Evolutionary conservation across 1,140 invertebrate species (phyloP), one percentile per base, ranked within the genome.

Genomic region (Drosophila navojoa): DNA sequence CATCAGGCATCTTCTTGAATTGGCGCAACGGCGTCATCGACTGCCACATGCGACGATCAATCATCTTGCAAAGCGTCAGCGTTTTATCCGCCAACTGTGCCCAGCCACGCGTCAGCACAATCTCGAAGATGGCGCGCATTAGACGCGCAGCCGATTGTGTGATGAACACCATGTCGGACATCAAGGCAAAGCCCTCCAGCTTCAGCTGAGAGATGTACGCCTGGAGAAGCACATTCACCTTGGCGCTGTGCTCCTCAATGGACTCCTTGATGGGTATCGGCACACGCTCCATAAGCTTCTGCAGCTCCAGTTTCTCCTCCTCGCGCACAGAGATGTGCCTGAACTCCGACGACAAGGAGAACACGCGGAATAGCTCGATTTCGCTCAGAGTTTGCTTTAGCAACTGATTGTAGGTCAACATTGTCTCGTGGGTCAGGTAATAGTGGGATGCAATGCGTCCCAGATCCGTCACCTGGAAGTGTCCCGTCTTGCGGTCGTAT

Each of bases 161-260:
- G 0, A 99, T 98, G 90, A 98, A 99, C 0, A 99, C 98, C 99
- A 99, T 99, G 92, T 99, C 99, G 0, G 98, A 97, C 97, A 99
- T 99, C 4, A 99, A 93, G 1, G 98, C 98, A 92, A 99, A 99
- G 11, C 99, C 98, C 92, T 99, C 99, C 40, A 99, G 93, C 92
- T 99, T 99, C 45, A 99, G 92, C 91, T 99, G 98, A 0, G 98
- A 99, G 59, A 99, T 99, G 92, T 99, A 99, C 0, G 98, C 98
- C 93, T 99, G 98, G 3, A 99, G 93, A 4, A 99, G 92, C 6
- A 99, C 98, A 82, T 94, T 94, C 3, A 99, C 97, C 93, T 99
- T 99, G 0, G 99, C 99, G 79, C 97, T 98, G 0, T 98, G 96
- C 92, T 99, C 99, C 92, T 99, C 99, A 42, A 99, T 98, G 70